These are phyloP conservation scores for Tor tambroides DNA, from an alignment of 2,113 vertebrate species.

Conservation along the genomic window DNA sequence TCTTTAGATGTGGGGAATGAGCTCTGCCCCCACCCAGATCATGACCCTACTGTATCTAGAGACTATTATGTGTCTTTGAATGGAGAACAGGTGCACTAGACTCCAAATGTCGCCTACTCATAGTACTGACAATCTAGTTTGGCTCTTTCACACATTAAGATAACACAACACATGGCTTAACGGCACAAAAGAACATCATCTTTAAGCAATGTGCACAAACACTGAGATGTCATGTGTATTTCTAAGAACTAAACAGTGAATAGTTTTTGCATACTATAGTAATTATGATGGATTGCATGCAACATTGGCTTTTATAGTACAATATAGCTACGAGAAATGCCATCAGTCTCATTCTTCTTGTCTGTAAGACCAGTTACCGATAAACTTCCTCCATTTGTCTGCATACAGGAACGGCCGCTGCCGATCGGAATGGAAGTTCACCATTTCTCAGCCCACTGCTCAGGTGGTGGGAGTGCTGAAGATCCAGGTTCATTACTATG, in stretches of 20 bases:
- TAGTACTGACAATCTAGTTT: constrained; percentile 19
- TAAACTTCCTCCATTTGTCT: constrained; percentile 9
- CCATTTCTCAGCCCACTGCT: constrained; percentile 84
- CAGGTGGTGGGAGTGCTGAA: constrained; percentile 90
- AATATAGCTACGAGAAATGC: not conserved
- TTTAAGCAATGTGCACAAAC: not conserved
- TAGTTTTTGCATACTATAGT: not conserved
- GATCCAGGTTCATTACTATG: constrained; percentile 97
- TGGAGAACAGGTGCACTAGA: constrained; percentile 19
- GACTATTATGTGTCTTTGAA: constrained; percentile 3
- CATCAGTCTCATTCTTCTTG: not conserved
- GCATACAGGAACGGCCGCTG: constrained; percentile 91
- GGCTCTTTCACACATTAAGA: not conserved
- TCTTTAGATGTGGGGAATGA: constrained; percentile 2
- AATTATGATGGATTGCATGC: not conserved
- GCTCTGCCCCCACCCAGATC: not conserved
- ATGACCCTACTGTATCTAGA: not conserved
- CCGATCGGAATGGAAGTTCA: constrained; percentile 96
- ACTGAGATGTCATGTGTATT: not conserved
- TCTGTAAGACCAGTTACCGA: not conserved
- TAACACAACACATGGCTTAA: not conserved
- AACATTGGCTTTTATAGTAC: not conserved
- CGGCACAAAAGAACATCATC: not conserved
- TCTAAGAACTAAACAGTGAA: not conserved
- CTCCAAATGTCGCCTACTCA: not conserved